phyloP scores from a whole-genome alignment of 2,797 vertebrate species.

The Cossypha caffra region DNA sequence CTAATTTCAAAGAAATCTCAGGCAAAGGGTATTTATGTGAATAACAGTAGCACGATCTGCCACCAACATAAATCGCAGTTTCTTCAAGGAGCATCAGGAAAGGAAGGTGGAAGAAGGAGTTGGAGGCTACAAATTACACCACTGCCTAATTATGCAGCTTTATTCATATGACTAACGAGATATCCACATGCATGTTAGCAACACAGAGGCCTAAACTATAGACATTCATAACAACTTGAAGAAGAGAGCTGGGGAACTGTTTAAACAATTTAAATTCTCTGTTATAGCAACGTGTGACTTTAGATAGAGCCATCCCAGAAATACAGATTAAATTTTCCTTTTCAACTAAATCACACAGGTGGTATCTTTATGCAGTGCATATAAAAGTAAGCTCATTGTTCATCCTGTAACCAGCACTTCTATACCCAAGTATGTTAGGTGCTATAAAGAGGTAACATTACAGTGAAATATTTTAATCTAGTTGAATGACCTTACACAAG shows the following conservation, averaged over 20 bases:
- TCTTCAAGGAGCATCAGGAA: neutral
- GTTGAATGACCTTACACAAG: slow-evolving; percentile 58
- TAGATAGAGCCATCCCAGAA: neutral
- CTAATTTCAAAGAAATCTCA: slow-evolving; percentile 23
- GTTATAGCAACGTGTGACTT: neutral
- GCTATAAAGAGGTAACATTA: slow-evolving; percentile 36
- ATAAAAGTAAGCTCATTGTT: neutral
- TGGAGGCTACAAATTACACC: slow-evolving; percentile 19
- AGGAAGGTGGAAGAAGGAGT: slow-evolving; percentile 30
- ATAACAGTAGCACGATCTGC: neutral
- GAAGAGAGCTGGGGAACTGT: neutral
- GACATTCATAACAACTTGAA: slow-evolving; percentile 22
- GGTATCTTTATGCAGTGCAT: neutral
- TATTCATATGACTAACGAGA: neutral
- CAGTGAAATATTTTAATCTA: slow-evolving; percentile 53
- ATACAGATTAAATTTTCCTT: neutral
- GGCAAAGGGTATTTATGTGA: slow-evolving; percentile 18
- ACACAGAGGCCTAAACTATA: neutral
- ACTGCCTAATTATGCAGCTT: slow-evolving; percentile 36
- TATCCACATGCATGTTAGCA: neutral
- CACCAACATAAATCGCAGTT: slow-evolving; percentile 16
- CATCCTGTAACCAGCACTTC: neutral
- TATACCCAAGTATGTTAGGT: neutral
- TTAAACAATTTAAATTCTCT: slow-evolving; percentile 30
- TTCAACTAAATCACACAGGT: neutral